Conservation (phyloP, 2,797 vertebrate genomes). For the Catostomus latipinnis region DNA sequence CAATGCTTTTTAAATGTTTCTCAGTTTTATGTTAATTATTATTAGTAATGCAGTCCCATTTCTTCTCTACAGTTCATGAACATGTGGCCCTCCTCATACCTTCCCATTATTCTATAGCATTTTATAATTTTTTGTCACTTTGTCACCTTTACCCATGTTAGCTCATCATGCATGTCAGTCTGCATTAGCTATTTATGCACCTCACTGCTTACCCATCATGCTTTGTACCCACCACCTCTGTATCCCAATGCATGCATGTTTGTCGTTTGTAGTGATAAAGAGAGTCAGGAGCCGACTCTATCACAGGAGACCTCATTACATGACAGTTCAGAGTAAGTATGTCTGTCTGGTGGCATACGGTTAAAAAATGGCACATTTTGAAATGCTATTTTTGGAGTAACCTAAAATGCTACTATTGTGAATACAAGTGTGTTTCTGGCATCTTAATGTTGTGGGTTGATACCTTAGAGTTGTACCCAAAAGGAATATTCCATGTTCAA, state of each 20-base stretch:
- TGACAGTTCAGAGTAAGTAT: constrained; percentile 78
- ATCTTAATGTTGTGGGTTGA: neutral
- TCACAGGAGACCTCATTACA: constrained; percentile 65
- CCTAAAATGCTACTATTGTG: neutral
- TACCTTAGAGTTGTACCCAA: neutral
- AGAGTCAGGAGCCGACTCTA: constrained; percentile 59
- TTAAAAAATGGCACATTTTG: neutral
- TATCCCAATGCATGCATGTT: constrained; percentile 55
- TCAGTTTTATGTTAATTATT: neutral
- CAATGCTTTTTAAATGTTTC: neutral
- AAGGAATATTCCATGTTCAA: no score
- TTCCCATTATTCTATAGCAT: neutral
- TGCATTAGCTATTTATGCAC: constrained; percentile 4
- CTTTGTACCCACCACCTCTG: constrained; percentile 31
- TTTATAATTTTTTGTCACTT: neutral
- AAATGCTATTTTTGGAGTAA: constrained; percentile 8
- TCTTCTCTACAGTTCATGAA: neutral
- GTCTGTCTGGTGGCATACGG: constrained; percentile 16
- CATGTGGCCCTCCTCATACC: neutral
- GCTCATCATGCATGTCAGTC: constrained; percentile 1
- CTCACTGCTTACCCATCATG: constrained; percentile 44
- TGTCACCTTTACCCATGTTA: neutral
- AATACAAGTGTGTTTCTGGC: neutral
- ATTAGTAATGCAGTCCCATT: neutral
- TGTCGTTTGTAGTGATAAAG: constrained; percentile 72